phyloP scores from a whole-genome alignment of 2,888 invertebrate genomes.

The Osedax fenrisi region DNA sequence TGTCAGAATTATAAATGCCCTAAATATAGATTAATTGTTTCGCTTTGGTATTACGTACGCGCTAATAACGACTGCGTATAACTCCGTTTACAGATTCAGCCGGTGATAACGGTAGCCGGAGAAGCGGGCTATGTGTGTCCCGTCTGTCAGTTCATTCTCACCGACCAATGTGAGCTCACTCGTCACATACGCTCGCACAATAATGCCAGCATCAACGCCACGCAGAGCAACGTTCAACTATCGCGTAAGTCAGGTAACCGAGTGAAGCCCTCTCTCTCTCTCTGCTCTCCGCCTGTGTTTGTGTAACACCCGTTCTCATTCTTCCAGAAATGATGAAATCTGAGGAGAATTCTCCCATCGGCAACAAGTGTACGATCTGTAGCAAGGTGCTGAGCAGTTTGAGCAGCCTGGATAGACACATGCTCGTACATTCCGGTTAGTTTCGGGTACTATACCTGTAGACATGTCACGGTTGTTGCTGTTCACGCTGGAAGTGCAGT shows the following conservation, averaged over 20 bases:
- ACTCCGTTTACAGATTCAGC: constrained; percentile 42
- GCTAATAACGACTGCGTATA: background rate
- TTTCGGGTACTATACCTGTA: too few relatives aligned
- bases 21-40: too few relatives aligned
- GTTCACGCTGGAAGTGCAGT: too few relatives aligned
- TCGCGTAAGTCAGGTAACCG: too few relatives aligned
- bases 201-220: constrained; percentile 37
- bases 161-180: constrained; percentile 61
- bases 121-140: constrained; percentile 55
- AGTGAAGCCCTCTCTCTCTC: too few relatives aligned
- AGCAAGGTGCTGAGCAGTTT: constrained; percentile 64
- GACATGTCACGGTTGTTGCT: too few relatives aligned
- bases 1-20: too few relatives aligned
- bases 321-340: too few relatives aligned
- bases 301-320: too few relatives aligned
- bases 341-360: constrained; percentile 53
- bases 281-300: too few relatives aligned
- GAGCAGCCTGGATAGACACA: constrained; percentile 67
- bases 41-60: too few relatives aligned
- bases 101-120: constrained; percentile 41
- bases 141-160: constrained; percentile 58
- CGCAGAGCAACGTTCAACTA: too few relatives aligned
- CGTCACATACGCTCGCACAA: constrained; percentile 56
- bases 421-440: constrained; percentile 61
- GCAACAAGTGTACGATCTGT: constrained; percentile 59